A percentile compares a stretch with the other conserved stretches of the same genome.
Conservation (phyloP, 2,113 vertebrate genomes). For the Vidua macroura region DNA sequence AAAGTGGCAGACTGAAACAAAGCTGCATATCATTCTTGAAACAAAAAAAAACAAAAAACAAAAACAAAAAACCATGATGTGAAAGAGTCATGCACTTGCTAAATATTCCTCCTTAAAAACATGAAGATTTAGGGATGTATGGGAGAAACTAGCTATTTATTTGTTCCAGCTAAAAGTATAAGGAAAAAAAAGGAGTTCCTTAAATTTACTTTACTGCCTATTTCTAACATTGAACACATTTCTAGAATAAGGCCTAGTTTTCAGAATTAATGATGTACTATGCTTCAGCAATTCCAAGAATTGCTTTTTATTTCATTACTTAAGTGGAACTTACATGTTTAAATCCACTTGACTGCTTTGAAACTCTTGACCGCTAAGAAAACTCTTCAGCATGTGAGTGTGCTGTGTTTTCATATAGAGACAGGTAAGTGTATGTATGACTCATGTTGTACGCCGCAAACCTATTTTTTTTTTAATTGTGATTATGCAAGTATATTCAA, state of each 20-base stretch:
- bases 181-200: not conserved
- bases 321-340: not conserved
- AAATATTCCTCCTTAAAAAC: not conserved
- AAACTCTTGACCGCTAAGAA: not conserved
- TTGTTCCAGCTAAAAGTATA: not conserved
- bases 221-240: not conserved
- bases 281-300: not conserved
- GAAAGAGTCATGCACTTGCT: not conserved
- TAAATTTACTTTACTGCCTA: not conserved
- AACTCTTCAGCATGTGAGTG: not conserved
- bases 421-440: not conserved
- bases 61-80: not conserved
- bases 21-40: not conserved
- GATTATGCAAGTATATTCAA: not conserved
- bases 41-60: not conserved
- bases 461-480: not conserved
- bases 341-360: not conserved
- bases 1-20: not conserved
- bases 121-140: not conserved
- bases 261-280: not conserved
- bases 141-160: not conserved
- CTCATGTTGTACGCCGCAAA: no score
- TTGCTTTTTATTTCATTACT: constrained; percentile 2
- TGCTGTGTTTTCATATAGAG: not conserved
- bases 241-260: not conserved